Conservation (phyloP, 2,888 invertebrate species). For the Tetheella fluctuosa region DNA sequence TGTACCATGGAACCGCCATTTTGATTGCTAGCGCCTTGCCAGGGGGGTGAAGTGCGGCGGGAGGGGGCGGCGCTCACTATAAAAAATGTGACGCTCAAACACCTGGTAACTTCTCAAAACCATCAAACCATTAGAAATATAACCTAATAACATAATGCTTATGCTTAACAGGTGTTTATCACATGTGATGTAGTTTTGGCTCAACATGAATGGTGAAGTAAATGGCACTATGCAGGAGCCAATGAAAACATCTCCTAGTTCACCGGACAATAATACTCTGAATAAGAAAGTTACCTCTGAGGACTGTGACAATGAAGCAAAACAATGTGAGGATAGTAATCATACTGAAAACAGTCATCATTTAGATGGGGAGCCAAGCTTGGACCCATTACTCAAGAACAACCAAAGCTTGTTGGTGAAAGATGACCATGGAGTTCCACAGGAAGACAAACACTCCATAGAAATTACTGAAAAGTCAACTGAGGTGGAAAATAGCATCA, state of each 20-base stretch:
- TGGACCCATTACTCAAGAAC: neutral
- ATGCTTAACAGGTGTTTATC: constrained; percentile 61
- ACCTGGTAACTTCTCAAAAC: constrained; percentile 54
- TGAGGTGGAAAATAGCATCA: constrained; percentile 37
- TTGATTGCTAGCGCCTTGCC: constrained; percentile 77
- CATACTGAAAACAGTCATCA: constrained; percentile 40
- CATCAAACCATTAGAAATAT: constrained; percentile 49
- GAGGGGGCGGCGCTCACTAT: constrained; percentile 57
- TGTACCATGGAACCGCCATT: constrained; percentile 78
- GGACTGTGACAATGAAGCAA: constrained; percentile 34
- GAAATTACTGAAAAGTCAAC: constrained; percentile 24
- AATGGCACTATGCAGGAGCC: constrained; percentile 71
- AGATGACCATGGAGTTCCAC: neutral
- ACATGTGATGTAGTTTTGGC: constrained; percentile 62
- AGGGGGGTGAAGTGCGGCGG: constrained; percentile 61
- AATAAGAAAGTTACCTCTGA: constrained; percentile 32
- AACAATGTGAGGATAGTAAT: constrained; percentile 45
- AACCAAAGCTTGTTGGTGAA: neutral
- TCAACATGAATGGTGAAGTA: constrained; percentile 71
- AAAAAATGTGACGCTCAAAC: constrained; percentile 70
- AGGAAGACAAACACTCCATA: constrained; percentile 14
- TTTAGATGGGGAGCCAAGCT: constrained; percentile 21
- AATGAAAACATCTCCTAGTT: constrained; percentile 46
- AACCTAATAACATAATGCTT: constrained; percentile 52
- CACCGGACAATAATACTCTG: constrained; percentile 28